Percentiles rank a stretch among this genome's conserved stretches.
Conservation (phyloP, 2,113 vertebrate genomes). For the Globicephala melas region DNA sequence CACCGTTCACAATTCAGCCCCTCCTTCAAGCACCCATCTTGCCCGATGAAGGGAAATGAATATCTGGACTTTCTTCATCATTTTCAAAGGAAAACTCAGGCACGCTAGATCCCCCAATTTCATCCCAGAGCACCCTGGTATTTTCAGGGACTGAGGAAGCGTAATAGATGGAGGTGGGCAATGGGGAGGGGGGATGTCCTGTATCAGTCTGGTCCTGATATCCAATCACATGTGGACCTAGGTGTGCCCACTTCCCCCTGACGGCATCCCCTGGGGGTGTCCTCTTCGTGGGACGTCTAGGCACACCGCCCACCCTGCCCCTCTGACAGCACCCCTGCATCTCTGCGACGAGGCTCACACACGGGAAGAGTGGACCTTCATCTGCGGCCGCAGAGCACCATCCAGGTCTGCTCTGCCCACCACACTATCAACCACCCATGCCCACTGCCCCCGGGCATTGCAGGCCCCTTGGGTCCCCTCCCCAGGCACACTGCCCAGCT, state of each 20-base stretch:
- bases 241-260: background rate
- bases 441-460: background rate
- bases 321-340: background rate
- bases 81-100: background rate
- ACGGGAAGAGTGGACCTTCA: background rate
- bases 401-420: background rate
- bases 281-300: background rate
- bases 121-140: background rate
- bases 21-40: background rate
- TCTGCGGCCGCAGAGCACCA: background rate
- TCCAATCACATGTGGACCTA: background rate
- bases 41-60: background rate
- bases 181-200: too few species aligned
- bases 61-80: background rate
- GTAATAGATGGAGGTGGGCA: background rate
- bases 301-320: accelerated
- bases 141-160: background rate
- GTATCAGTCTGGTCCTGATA: background rate
- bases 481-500: too few species aligned
- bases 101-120: background rate
- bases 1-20: background rate
- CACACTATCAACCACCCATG: background rate
- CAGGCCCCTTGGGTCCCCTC: accelerated
- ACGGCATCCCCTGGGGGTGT: background rate
- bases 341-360: background rate